Evolutionary conservation across 2,888 invertebrate genomes (phyloP), one percentile per base, ranked within the genome.

Genomic region (Leptinotarsa juncta): DNA sequence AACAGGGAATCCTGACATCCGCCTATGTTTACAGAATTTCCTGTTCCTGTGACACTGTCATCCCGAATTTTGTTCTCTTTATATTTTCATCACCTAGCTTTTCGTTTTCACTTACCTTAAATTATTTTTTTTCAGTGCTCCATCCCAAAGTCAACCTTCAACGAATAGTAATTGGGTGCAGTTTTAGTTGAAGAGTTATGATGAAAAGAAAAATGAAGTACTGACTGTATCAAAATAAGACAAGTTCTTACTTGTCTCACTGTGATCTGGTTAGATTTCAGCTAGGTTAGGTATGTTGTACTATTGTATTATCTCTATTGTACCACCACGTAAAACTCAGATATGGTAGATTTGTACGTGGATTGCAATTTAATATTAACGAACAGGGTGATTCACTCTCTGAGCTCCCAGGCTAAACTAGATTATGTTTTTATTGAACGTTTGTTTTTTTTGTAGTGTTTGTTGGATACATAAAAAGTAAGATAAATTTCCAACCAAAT

Each of bases 161-260:
- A 70, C 84, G 65, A 88, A 87, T 77, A 85, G 85, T 71, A 87
- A 87, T 81, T 88, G 88, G 88, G 88, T 88, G 71, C 88, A 88
- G 79, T 88, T 88, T 83, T 88, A 87, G 85, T 42, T 23, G 23
- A 23, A 16, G 15, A 23, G 50, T 51, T 10, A 57, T 69, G 68
- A 55, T 67, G 20, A 55, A 4, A 55, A 42, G 10, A 42, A 42
- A 42, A 3, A 16, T 68, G 55, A 32, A 55, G 18, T 57, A 15
- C 48, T 48, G 49, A 48, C 42, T 32, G 55, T 57, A 69, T 68
- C 32, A 55, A 69, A 57, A 69, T 42, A 69, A 42, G 57, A 69
- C 53, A 69, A 48, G 18, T 55, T 62, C 32, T 14, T 23, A n/a
- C 62, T 62, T 62, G 62, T 32, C 42, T 14, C 32, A 62, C 62